A percentile compares a stretch with the other conserved stretches of the same genome.
Conservation (phyloP, 1,140 invertebrate genomes). For the Aphis gossypii region DNA sequence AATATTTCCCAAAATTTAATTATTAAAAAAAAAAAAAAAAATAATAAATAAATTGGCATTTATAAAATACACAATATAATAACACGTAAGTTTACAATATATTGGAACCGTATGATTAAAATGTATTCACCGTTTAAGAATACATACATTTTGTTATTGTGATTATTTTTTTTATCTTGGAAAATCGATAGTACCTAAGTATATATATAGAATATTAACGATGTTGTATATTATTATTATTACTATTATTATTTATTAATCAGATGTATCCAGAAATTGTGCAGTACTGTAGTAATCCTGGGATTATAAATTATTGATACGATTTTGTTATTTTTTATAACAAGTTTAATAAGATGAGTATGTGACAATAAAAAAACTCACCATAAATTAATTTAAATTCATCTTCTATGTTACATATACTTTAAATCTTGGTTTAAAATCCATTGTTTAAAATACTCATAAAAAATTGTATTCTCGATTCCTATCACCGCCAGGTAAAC, state of each 20-base stretch:
- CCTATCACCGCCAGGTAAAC: too few relatives aligned
- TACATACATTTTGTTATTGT: background rate
- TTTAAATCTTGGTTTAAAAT: background rate
- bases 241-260: background rate
- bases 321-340: background rate
- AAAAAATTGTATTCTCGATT: too few relatives aligned
- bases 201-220: too few relatives aligned
- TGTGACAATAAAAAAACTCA: background rate
- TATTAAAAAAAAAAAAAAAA: too few relatives aligned
- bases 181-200: background rate
- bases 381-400: background rate
- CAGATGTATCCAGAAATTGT: background rate
- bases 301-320: background rate
- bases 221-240: background rate
- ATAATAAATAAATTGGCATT: background rate
- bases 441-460: background rate
- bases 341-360: background rate
- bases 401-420: background rate
- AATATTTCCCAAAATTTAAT: background rate
- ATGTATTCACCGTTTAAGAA: background rate
- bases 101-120: background rate
- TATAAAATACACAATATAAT: too few relatives aligned
- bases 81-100: too few relatives aligned
- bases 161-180: background rate
- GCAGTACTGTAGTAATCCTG: background rate